Evolutionary conservation across 2,888 invertebrate species (phyloP).

Genomic region (Bursaphelenchus okinawaensis): DNA sequence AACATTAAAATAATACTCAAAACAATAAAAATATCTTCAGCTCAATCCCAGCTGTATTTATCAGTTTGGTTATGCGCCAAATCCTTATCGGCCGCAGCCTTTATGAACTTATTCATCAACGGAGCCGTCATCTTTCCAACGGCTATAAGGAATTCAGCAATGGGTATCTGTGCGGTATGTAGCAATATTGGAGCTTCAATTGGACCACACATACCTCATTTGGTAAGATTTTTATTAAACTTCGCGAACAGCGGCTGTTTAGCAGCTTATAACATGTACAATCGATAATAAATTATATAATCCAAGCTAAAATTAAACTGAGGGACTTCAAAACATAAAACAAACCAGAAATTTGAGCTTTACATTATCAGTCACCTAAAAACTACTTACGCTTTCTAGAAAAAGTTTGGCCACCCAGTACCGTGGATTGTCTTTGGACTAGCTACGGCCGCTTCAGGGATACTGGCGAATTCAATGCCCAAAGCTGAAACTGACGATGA

Average conservation of each 20-base stretch:
- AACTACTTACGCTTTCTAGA: neutral
- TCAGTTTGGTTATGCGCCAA: constrained; percentile 14
- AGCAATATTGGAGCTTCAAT: constrained; percentile 11
- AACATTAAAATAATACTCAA: too few relatives aligned
- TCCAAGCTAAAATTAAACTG: too few relatives aligned
- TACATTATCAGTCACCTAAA: too few relatives aligned
- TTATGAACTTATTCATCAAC: constrained; percentile 13
- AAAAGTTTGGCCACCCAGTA: neutral
- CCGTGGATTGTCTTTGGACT: neutral
- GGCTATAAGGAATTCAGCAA: constrained; percentile 8
- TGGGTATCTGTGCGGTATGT: constrained; percentile 14
- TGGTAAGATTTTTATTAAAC: too few relatives aligned
- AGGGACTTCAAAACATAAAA: too few relatives aligned
- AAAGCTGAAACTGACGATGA: neutral
- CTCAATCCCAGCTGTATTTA: neutral
- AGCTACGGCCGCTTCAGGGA: neutral
- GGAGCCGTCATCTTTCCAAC: constrained; percentile 17
- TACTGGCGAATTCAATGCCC: neutral
- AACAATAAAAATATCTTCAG: neutral
- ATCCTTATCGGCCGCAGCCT: constrained; percentile 8
- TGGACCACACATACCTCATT: constrained; percentile 11
- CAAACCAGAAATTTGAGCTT: neutral
- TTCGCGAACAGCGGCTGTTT: too few relatives aligned
- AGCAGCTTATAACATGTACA: too few relatives aligned
- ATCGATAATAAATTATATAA: too few relatives aligned